phyloP scores from a whole-genome alignment of 2,888 invertebrate species.

The Augiades crinisus region DNA sequence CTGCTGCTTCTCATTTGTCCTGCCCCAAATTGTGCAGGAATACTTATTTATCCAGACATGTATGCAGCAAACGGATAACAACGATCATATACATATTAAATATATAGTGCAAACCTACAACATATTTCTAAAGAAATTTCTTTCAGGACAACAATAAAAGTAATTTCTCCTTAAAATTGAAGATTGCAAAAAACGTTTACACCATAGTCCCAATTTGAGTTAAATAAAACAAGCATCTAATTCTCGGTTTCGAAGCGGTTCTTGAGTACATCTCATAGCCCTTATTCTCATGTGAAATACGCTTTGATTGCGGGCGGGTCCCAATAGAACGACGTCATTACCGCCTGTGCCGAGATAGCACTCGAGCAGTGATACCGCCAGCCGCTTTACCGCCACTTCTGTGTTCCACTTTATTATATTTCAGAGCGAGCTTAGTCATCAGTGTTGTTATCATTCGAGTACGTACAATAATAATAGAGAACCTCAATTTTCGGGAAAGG shows the following conservation, averaged over 20 bases:
- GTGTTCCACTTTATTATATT: not conserved
- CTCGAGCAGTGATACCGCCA: not conserved
- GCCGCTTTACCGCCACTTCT: not conserved
- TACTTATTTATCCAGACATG: no score
- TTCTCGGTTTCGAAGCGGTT: not conserved
- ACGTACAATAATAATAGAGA: not conserved
- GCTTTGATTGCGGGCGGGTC: not conserved
- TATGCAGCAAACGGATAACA: no score
- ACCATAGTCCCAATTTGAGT: no score
- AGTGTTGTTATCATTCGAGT: not conserved
- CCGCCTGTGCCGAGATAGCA: not conserved
- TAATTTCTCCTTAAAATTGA: no score
- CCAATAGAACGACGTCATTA: not conserved
- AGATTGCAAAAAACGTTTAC: no score
- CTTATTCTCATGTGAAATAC: conserved; percentile 8
- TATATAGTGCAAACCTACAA: no score
- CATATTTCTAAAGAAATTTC: no score
- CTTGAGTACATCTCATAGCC: not conserved
- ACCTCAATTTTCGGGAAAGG: not conserved
- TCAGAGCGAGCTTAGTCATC: not conserved
- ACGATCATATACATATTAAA: no score
- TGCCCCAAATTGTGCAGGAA: no score
- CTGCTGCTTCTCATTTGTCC: no score
- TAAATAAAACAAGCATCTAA: not conserved
- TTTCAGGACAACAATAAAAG: no score